Conservation (phyloP, 2,113 vertebrate genomes). For the Pseudorhombus dupliciocellatus region DNA sequence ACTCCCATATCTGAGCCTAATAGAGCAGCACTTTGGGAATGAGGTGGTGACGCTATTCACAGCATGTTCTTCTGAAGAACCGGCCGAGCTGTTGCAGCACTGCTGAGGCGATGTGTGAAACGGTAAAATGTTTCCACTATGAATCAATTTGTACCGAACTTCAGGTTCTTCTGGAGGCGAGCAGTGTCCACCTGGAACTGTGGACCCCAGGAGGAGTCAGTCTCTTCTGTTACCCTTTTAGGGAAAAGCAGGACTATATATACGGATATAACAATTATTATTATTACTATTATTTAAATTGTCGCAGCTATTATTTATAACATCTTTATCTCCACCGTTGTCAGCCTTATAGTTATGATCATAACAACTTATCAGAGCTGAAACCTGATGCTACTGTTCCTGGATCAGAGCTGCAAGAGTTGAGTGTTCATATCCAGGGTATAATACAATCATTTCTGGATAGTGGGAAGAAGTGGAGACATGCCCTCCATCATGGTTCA, state of each 20-base stretch:
- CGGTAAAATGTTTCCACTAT: conserved; percentile 13
- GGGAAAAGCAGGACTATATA: background rate
- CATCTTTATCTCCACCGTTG: too few species aligned
- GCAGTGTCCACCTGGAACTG: background rate
- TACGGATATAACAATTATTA: background rate
- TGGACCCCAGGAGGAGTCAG: background rate
- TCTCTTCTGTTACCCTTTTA: background rate
- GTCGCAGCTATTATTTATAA: too few species aligned
- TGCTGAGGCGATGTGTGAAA: conserved; percentile 1
- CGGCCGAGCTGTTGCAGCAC: conserved; percentile 15
- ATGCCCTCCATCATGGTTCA: background rate
- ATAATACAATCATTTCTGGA: too few species aligned
- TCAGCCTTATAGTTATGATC: too few species aligned
- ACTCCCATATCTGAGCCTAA: conserved; percentile 39
- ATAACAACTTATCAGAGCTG: too few species aligned
- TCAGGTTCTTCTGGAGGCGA: conserved; percentile 6
- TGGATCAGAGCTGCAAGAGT: too few species aligned
- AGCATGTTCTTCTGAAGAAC: conserved; percentile 7
- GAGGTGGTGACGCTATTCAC: conserved; percentile 20
- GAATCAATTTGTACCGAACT: conserved; percentile 4
- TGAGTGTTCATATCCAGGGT: too few species aligned
- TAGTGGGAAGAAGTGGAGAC: background rate
- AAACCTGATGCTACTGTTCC: too few species aligned
- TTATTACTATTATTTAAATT: too few species aligned
- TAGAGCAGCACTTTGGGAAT: conserved; percentile 39